phyloP scores from a whole-genome alignment of 2,797 vertebrate genomes.

The Tauraco hartlaubi region DNA sequence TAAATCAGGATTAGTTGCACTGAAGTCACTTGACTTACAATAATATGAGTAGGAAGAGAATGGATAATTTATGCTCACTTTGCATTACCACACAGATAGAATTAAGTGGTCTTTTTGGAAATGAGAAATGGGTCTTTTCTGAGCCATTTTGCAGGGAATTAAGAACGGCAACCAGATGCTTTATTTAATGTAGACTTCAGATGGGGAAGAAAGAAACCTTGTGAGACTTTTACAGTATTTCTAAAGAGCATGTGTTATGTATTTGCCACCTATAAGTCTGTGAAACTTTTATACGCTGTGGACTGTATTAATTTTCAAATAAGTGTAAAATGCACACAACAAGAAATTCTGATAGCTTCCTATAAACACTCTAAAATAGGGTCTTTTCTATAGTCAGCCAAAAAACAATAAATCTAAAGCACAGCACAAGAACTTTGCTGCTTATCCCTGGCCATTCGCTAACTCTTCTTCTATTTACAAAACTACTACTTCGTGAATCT shows the following conservation, averaged over 20 bases:
- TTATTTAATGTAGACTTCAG: slow-evolving; percentile 5
- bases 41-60: slow-evolving; percentile 35
- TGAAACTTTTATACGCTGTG: slow-evolving; percentile 10
- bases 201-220: neutral
- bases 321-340: slow-evolving; percentile 18
- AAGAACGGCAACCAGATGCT: slow-evolving; percentile 22
- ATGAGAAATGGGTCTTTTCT: slow-evolving; percentile 32
- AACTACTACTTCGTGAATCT: neutral
- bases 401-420: slow-evolving; percentile 1
- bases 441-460: neutral
- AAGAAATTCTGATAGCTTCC: slow-evolving; percentile 14
- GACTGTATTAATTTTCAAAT: slow-evolving; percentile 30
- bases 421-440: neutral
- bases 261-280: neutral
- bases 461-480: neutral
- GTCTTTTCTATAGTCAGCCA: neutral
- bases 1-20: slow-evolving; percentile 62
- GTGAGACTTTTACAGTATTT: neutral
- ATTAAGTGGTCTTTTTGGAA: slow-evolving; percentile 57
- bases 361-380: neutral
- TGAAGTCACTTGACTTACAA: slow-evolving; percentile 46
- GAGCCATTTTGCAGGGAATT: slow-evolving; percentile 19
- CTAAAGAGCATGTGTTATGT: neutral
- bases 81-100: slow-evolving; percentile 35
- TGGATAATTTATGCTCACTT: slow-evolving; percentile 47